Evolutionary conservation across 2,888 invertebrate genomes (phyloP), one percentile per base, ranked within the genome.

Genomic region (Melipona beecheii): DNA sequence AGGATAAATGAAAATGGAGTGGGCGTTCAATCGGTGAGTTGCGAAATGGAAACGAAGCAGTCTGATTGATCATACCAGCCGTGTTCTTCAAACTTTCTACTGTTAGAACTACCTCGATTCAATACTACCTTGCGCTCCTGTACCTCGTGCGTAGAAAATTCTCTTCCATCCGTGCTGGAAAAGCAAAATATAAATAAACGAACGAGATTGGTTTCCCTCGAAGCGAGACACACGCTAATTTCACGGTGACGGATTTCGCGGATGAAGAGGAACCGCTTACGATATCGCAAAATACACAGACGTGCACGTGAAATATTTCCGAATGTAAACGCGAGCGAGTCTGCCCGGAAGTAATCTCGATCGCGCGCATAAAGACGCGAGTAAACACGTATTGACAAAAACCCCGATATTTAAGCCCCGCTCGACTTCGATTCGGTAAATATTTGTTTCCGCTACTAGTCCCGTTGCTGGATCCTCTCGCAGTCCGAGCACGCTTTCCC

Each of bases 281-380:
- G 9, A 43, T 43, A 43, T 43, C 43, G 43, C 9, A 43, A 43
- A 43, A 43, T 43, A 43, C 43, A 19, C 49, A 62, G 74, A 78
- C 75, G 65, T 54, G 31, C 75, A 66, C 56, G 52, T n/a, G 49
- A 36, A 64, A 52, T 24, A 24, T 60, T 75, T 54, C 78, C 52
- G 75, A 81, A 79, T 86, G 79, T 72, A 78, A 78, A 81, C 73
- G 19, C 19, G 75, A 65, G 72, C 75, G 79, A 77, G 79, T 83
- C 74, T 86, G 78, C 56, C 71, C 81, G 81, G 78, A 86, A 85
- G 76, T 86, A 86, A 86, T 86, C 79, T 86, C 76, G 78, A 77
- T 86, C 83, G 79, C 82, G 80, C 72, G 83, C 79, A 79, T 86
- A 79, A 83, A 86, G 75, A 64, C 72, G 49, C 75, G 60, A 65